phyloP scores from a whole-genome alignment of 2,888 invertebrate species.

The Zaprionus obscuricornis region DNA sequence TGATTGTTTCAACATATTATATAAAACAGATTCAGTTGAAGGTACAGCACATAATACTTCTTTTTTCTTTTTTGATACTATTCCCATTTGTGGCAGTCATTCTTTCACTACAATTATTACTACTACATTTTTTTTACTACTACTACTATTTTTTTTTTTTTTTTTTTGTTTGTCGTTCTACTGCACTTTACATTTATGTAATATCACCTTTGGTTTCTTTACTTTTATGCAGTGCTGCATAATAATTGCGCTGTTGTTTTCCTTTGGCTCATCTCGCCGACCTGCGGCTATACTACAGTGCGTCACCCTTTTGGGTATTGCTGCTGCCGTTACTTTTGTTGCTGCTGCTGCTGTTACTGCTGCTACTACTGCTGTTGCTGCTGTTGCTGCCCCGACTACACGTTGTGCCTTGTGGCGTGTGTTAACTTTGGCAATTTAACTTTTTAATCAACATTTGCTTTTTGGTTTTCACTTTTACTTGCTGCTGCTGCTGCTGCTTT shows the following conservation, averaged over 20 bases:
- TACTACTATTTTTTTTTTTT: slow-evolving; percentile 22
- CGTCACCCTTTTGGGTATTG: not conserved
- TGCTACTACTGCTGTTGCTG: not conserved
- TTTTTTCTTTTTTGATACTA: slow-evolving; percentile 3
- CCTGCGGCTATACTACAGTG: slow-evolving; percentile 7
- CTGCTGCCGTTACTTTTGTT: not conserved
- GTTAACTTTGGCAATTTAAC: slow-evolving; percentile 77
- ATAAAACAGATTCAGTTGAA: too few relatives aligned
- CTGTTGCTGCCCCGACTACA: too few relatives aligned
- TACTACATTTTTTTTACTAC: not conserved
- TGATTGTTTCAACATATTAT: too few relatives aligned
- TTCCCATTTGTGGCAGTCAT: too few relatives aligned
- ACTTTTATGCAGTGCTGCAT: slow-evolving; percentile 60
- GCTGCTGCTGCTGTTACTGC: slow-evolving; percentile 2
- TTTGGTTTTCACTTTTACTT: slow-evolving; percentile 76
- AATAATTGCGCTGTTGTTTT: slow-evolving; percentile 52
- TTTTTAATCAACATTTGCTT: slow-evolving; percentile 76
- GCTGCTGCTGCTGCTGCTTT: slow-evolving; percentile 14
- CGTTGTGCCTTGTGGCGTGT: slow-evolving; percentile 48
- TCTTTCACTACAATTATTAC: too few relatives aligned
- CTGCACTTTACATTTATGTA: slow-evolving; percentile 62
- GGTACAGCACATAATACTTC: too few relatives aligned
- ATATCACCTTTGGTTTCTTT: slow-evolving; percentile 61
- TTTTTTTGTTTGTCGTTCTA: slow-evolving; percentile 13
- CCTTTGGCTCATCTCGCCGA: slow-evolving; percentile 5